phyloP scores from a whole-genome alignment of 1,140 invertebrate genomes.

The Phocides pigmalion region DNA sequence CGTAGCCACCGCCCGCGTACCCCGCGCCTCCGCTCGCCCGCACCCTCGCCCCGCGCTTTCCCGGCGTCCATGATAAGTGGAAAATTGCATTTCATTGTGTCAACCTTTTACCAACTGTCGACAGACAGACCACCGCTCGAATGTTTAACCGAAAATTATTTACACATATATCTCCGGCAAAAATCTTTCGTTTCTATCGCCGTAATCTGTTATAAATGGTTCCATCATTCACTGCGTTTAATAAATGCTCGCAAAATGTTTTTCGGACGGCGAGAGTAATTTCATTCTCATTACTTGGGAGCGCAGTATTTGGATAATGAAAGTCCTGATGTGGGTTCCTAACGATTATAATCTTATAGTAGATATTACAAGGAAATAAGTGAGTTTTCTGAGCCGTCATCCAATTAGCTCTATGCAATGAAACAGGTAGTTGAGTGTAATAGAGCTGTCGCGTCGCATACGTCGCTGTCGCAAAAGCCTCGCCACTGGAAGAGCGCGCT shows the following conservation, averaged over 20 bases:
- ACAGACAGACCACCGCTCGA: background rate
- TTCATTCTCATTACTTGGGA: slow-evolving; percentile 16
- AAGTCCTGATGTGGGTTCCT: slow-evolving; percentile 1
- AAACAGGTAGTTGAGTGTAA: slow-evolving; percentile 6
- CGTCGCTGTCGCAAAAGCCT: background rate
- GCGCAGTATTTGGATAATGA: slow-evolving; percentile 6
- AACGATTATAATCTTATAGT: slow-evolving; percentile 24
- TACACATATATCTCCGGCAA: background rate
- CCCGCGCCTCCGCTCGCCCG: background rate
- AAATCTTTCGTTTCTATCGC: slow-evolving; percentile 7
- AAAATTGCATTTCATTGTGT: slow-evolving; percentile 48
- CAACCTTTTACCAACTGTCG: slow-evolving; percentile 32
- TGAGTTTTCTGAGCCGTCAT: background rate
- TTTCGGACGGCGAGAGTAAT: slow-evolving; percentile 16
- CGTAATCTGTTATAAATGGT: slow-evolving; percentile 32
- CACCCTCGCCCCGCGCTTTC: too few relatives aligned
- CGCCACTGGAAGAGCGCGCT: background rate
- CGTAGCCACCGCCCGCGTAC: slow-evolving; percentile 5
- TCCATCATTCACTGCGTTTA: slow-evolving; percentile 23
- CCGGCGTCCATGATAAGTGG: slow-evolving; percentile 29
- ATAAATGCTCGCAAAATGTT: slow-evolving; percentile 23
- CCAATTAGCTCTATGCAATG: slow-evolving; percentile 17
- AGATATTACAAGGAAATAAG: background rate
- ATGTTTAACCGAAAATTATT: slow-evolving; percentile 9
- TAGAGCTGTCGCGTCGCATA: slow-evolving; percentile 4